These are phyloP conservation scores for Caradrina clavipalpis DNA, from an alignment of 2,888 invertebrate genomes.

Conservation along the genomic window DNA sequence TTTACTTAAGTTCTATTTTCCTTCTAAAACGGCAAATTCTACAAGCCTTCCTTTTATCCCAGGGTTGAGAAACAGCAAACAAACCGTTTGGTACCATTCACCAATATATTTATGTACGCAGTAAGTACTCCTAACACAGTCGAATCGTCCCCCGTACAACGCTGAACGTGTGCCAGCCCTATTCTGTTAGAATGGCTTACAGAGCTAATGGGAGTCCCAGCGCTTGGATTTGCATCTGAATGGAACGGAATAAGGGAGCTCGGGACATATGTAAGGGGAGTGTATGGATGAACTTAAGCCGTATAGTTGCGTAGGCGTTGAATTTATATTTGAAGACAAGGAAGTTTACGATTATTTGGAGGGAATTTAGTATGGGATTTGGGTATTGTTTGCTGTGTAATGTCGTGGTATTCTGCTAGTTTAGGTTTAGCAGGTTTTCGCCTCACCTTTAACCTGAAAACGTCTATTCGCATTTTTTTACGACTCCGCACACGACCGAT, in stretches of 20 bases:
- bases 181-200: constrained; percentile 51
- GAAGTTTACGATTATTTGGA: neutral
- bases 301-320: constrained; percentile 10
- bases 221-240: constrained; percentile 64
- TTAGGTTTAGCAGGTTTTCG: too few species aligned
- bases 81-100: constrained; percentile 10
- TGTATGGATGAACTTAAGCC: constrained; percentile 50
- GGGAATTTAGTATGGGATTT: neutral
- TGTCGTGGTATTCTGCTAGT: too few species aligned
- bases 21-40: neutral
- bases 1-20: neutral
- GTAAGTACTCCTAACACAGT: neutral
- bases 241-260: constrained; percentile 48
- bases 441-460: too few species aligned
- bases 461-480: too few species aligned
- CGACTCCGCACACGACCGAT: too few species aligned
- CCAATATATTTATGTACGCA: neutral
- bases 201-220: constrained; percentile 55
- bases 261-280: constrained; percentile 46
- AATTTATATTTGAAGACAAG: constrained; percentile 19
- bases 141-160: neutral
- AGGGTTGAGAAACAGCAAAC: constrained; percentile 14
- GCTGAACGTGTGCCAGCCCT: constrained; percentile 50
- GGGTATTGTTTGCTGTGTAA: too few species aligned
- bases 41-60: neutral